These are phyloP conservation scores for Salpingus planirostris DNA, from an alignment of 2,888 invertebrate genomes.

Conservation along the genomic window DNA sequence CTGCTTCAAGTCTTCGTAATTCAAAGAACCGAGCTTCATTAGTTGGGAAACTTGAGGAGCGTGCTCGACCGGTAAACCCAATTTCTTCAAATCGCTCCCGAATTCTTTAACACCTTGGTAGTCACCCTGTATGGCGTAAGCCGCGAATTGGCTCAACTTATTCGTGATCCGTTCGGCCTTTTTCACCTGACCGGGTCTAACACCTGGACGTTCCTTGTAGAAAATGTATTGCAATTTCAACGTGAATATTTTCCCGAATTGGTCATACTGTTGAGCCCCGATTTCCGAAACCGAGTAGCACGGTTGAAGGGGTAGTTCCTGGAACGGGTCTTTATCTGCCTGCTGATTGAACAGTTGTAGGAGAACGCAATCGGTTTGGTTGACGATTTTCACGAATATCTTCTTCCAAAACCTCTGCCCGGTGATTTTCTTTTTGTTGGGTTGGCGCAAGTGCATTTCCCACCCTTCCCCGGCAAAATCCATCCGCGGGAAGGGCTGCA, in stretches of 20 bases:
- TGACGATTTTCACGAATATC: constrained; percentile 73
- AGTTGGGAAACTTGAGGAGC: constrained; percentile 94
- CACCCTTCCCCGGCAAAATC: constrained; percentile 76
- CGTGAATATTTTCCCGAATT: constrained; percentile 98
- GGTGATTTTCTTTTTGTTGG: constrained; percentile 93
- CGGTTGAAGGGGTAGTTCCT: constrained; percentile 88
- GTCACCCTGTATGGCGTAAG: constrained; percentile 88
- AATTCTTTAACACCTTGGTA: constrained; percentile 91
- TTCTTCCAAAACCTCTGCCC: constrained; percentile 96
- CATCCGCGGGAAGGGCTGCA: constrained; percentile 83
- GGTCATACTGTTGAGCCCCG: constrained; percentile 95
- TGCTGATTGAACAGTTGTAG: constrained; percentile 78
- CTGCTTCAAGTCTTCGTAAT: constrained; percentile 81
- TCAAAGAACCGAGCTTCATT: constrained; percentile 88
- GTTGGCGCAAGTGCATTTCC: constrained; percentile 94
- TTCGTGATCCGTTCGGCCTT: constrained; percentile 88
- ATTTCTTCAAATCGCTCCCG: constrained; percentile 83
- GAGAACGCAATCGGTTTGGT: constrained; percentile 73
- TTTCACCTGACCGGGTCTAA: constrained; percentile 87
- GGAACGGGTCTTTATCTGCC: constrained; percentile 85
- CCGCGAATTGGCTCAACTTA: constrained; percentile 86
- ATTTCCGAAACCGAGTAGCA: constrained; percentile 94
- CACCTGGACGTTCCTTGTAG: constrained; percentile 96
- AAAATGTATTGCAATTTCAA: constrained; percentile 94
- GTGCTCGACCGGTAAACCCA: constrained; percentile 93